Conservation (phyloP, 2,797 vertebrate species). For the Poecilia gillii region DNA sequence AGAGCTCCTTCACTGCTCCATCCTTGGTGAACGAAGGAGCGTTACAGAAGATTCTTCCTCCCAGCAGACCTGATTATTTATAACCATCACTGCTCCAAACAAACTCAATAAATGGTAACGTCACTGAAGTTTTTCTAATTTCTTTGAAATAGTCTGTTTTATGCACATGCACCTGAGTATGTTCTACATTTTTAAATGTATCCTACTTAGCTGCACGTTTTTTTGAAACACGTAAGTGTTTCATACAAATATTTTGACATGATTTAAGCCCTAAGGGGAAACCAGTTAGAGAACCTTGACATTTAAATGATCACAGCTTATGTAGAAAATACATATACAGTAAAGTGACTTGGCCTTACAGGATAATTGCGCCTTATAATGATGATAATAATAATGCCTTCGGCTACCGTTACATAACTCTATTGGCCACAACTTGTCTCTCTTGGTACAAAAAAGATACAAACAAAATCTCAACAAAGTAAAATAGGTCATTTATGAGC, state of each 20-base stretch:
- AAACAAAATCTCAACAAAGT: constrained; percentile 1
- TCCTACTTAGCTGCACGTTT: not conserved
- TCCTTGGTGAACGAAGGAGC: not conserved
- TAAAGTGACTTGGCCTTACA: not conserved
- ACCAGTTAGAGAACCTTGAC: not conserved
- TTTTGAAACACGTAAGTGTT: not conserved
- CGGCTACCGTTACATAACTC: not conserved
- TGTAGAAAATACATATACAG: constrained; percentile 3
- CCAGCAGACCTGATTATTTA: not conserved
- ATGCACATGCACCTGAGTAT: too few species aligned
- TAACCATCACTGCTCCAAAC: not conserved
- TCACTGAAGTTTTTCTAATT: not conserved
- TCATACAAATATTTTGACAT: not conserved
- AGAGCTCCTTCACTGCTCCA: not conserved
- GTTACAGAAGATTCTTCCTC: not conserved
- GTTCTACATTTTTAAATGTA: not conserved
- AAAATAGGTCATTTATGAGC: not conserved
- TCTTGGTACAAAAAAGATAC: not conserved
- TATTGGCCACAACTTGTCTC: constrained; percentile 3
- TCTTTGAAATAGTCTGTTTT: too few species aligned
- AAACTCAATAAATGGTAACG: not conserved
- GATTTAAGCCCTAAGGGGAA: not conserved
- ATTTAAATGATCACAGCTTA: constrained; percentile 2
- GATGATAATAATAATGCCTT: constrained; percentile 5
- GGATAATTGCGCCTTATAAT: constrained; percentile 10